Percentiles rank a stretch among this genome's conserved stretches.
Evolutionary conservation across 53 echinoderm and acorn worm species (phyloP).

Genomic region (Apostichopus leukothele): DNA sequence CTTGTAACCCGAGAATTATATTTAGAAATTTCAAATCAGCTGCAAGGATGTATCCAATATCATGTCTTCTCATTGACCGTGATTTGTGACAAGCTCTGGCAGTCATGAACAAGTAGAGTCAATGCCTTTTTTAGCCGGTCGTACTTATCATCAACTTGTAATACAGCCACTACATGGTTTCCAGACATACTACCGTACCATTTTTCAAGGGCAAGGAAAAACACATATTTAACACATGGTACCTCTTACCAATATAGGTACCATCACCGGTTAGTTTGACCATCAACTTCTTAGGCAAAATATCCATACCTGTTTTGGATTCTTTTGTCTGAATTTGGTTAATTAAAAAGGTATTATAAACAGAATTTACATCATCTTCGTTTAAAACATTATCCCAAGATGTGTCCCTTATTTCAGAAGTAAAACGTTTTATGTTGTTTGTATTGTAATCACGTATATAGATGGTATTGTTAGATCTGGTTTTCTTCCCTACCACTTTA

Average conservation of each 20-base stretch:
- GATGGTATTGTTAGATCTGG: too few relatives aligned
- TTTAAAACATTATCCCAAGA: too few relatives aligned
- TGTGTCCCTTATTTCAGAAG: too few relatives aligned
- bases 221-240: conserved; percentile 16
- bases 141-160: conserved; percentile 43
- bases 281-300: conserved; percentile 23
- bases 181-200: neutral
- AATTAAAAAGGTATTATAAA: too few relatives aligned
- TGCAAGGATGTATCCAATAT: conserved; percentile 27
- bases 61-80: conserved; percentile 20
- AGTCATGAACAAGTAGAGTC: neutral
- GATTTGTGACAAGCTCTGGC: conserved; percentile 21
- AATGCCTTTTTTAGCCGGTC: conserved; percentile 3
- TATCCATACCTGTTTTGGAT: neutral
- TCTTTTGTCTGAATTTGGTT: neutral
- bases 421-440: too few relatives aligned
- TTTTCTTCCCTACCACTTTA: too few relatives aligned
- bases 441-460: too few relatives aligned
- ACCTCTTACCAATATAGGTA: conserved; percentile 47
- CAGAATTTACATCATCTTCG: too few relatives aligned
- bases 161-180: conserved; percentile 36
- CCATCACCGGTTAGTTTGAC: conserved; percentile 54
- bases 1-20: conserved; percentile 48
- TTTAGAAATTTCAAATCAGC: conserved; percentile 60
- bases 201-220: neutral